Evolutionary conservation across 2,113 vertebrate species (phyloP).

Genomic region (Acanthisitta chloris): DNA sequence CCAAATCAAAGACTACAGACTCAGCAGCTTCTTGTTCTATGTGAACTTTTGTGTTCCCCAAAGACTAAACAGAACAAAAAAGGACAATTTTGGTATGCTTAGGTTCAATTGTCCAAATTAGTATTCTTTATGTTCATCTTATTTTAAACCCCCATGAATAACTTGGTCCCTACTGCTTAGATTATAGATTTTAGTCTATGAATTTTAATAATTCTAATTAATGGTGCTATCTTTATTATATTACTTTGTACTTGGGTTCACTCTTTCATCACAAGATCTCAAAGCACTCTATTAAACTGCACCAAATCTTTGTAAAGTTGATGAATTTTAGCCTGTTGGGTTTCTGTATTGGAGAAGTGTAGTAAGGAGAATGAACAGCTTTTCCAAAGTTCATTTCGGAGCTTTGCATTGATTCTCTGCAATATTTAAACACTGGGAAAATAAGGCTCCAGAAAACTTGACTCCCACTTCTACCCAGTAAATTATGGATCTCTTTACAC

Average conservation of each 20-base stretch:
- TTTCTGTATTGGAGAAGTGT: neutral
- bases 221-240: neutral
- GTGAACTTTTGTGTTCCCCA: neutral
- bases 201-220: constrained; percentile 36
- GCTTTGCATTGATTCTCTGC: neutral
- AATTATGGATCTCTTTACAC: constrained; percentile 35
- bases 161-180: constrained; percentile 2
- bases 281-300: neutral
- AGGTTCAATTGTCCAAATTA: constrained; percentile 4
- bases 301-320: neutral
- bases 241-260: constrained; percentile 15
- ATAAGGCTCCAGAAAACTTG: constrained; percentile 16
- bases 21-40: neutral
- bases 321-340: constrained; percentile 5
- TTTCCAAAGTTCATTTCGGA: constrained; percentile 19
- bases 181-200: neutral
- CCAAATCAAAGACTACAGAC: neutral
- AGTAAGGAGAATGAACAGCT: neutral
- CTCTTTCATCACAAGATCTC: constrained; percentile 35
- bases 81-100: neutral
- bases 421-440: constrained; percentile 15
- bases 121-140: neutral
- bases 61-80: neutral
- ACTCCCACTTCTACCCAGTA: neutral
- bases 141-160: neutral